Base-by-base conservation (phyloP, 2,888 invertebrate species). In the Nemapogon koenigi region DNA sequence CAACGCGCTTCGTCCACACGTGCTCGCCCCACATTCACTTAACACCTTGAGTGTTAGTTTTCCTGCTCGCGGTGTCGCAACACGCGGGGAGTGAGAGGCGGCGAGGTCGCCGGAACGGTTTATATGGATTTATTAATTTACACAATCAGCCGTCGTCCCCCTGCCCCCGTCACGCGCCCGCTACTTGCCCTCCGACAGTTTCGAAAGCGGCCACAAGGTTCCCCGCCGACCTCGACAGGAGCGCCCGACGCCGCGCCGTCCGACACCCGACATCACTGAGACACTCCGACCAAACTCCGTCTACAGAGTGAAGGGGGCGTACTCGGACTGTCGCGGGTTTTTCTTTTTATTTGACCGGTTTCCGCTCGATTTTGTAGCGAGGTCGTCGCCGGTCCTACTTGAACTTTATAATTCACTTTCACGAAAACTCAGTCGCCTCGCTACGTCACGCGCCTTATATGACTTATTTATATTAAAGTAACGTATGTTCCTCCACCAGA, bases 351-450 rank as follows among this genome's bases (percentile, higher is more conserved):
- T 33, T 11, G 13, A 33, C 33, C 7, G 33, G 33, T 33, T 33
- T 19, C 18, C 33, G 33, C 19, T 33, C 33, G 33, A 19, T 19
- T 33, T 33, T 33, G 33, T 19, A n/a, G 19, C 33, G 10, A 2
- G 16, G 19, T 19, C 19, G 33, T 33, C 33, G 33, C 33, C 18
- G 18, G 33, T 33, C 19, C 10, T 33, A 33, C 33, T 33, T 33
- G 33, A 19, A 33, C 33, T 33, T 33, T 33, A 19, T 2, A 33
- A 33, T 19, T 18, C 19, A 33, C 33, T 33, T 33, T 33, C 33
- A 33, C 13, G 13, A 33, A 33, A 19, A n/a, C 16, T n/a, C 16
- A 10, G 31, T 16, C 31, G 16, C 31, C 11, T 4, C 11, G 28
- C 28, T 10, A 8, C 28, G 28, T 4, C 28, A 28, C 28, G n/a